A percentile compares a stretch with the other conserved stretches of the same genome.
phyloP scores from a whole-genome alignment of 2,888 invertebrate genomes.

The Tiphia femorata region DNA sequence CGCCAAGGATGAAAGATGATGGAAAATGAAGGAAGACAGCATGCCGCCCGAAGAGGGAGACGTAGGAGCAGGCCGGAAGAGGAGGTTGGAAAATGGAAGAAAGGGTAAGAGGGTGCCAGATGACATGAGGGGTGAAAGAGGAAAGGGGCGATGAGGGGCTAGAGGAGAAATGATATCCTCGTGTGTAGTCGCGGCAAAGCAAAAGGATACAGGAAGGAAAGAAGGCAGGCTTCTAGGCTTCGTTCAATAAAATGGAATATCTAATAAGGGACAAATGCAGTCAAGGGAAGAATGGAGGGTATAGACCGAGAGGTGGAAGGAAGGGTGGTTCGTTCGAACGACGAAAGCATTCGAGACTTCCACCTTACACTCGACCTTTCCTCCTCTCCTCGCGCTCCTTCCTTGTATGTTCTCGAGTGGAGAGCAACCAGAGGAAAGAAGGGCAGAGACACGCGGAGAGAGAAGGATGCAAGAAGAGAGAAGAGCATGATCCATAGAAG shows the following conservation, averaged over 20 bases:
- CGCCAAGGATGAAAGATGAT: too few relatives aligned
- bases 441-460: conserved; percentile 4
- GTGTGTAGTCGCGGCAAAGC: conserved; percentile 38
- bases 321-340: conserved; percentile 34
- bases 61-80: too few relatives aligned
- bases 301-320: conserved; percentile 21
- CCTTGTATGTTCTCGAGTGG: conserved; percentile 3
- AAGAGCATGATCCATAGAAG: conserved; percentile 28
- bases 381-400: conserved; percentile 14
- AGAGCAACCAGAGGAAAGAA: not conserved
- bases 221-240: conserved; percentile 50
- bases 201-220: conserved; percentile 40
- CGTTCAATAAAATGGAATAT: conserved; percentile 65
- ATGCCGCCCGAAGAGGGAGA: too few relatives aligned
- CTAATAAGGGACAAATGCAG: conserved; percentile 63
- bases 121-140: not conserved
- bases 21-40: conserved; percentile 13
- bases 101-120: not conserved
- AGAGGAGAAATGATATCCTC: conserved; percentile 17
- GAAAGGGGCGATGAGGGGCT: not conserved
- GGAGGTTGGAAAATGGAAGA: conserved; percentile 11
- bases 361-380: not conserved
- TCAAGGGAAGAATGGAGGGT: conserved; percentile 51
- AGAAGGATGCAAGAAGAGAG: conserved; percentile 12
- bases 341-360: conserved; percentile 12